Conservation (phyloP, 2,797 vertebrate species). For the Enteromius paludinosus region DNA sequence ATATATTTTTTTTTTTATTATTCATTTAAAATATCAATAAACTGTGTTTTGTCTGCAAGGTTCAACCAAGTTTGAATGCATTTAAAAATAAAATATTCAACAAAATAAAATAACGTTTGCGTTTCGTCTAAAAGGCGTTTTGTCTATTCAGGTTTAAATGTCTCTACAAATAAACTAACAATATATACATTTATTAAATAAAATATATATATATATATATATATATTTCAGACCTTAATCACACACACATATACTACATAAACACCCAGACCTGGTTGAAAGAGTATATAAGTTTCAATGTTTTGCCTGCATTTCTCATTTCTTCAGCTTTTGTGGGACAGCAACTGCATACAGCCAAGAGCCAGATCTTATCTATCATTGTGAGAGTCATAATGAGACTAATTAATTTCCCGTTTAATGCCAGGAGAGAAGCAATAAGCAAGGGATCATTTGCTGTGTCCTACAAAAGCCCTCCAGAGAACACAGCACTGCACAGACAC, state of each 20-base stretch:
- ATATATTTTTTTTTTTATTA: too few species aligned
- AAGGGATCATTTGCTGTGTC: constrained; percentile 63
- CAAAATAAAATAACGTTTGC: not conserved
- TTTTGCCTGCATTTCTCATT: constrained; percentile 22
- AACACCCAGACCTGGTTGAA: not conserved
- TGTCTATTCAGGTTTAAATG: not conserved
- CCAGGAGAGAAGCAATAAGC: constrained; percentile 64
- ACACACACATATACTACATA: not conserved
- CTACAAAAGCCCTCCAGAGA: constrained; percentile 66
- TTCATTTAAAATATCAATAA: not conserved
- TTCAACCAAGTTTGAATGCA: not conserved
- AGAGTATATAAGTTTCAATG: not conserved
- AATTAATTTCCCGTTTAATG: constrained; percentile 64
- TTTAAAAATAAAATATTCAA: not conserved
- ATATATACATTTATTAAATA: not conserved
- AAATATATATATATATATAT: not conserved
- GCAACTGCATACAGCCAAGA: constrained; percentile 34
- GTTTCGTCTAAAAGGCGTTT: not conserved
- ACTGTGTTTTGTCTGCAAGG: not conserved
- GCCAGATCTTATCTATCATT: constrained; percentile 58
- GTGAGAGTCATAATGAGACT: constrained; percentile 63
- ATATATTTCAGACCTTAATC: not conserved
- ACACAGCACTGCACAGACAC: constrained; percentile 52
- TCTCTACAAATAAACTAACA: not conserved
- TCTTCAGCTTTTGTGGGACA: constrained; percentile 22